These are phyloP conservation scores for Pseudanteris insignis DNA, from an alignment of 2,888 invertebrate species.

Conservation along the genomic window DNA sequence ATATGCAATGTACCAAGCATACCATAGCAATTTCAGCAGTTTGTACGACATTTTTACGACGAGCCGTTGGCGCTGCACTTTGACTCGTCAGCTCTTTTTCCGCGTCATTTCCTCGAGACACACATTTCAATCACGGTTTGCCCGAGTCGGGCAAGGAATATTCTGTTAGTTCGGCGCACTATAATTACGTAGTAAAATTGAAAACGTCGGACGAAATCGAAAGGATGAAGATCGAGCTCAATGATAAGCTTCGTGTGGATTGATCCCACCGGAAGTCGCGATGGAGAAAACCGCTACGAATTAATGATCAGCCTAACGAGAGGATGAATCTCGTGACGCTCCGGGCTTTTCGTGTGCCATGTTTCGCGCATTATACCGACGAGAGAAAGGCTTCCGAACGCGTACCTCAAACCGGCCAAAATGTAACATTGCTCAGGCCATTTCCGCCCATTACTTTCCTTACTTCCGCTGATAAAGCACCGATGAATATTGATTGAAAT, in stretches of 20 bases:
- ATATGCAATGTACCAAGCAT: too few species aligned
- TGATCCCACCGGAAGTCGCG: conserved; percentile 44
- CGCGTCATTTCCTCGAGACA: too few species aligned
- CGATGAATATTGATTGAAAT: conserved; percentile 12
- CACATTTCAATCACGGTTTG: too few species aligned
- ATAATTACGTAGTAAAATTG: conserved; percentile 44
- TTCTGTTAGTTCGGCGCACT: conserved; percentile 22
- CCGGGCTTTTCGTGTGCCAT: conserved; percentile 44
- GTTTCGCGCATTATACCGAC: conserved; percentile 36
- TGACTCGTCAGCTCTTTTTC: too few species aligned
- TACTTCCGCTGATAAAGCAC: conserved; percentile 5
- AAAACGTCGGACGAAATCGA: conserved; percentile 40
- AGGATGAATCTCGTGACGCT: conserved; percentile 47
- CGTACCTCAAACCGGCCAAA: too few species aligned
- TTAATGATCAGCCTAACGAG: conserved; percentile 44
- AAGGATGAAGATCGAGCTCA: conserved; percentile 32
- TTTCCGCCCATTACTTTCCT: conserved; percentile 21
- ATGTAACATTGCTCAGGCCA: too few species aligned
- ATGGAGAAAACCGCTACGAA: conserved; percentile 39
- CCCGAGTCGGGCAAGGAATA: conserved; percentile 7
- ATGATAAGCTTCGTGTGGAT: conserved; percentile 38
- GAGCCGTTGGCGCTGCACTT: conserved; percentile 6
- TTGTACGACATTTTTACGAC: too few species aligned
- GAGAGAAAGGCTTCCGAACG: conserved; percentile 42
- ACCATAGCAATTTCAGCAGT: too few species aligned